Evolutionary conservation across 2,888 invertebrate genomes (phyloP).

Genomic region (Phyllotreta striolata): DNA sequence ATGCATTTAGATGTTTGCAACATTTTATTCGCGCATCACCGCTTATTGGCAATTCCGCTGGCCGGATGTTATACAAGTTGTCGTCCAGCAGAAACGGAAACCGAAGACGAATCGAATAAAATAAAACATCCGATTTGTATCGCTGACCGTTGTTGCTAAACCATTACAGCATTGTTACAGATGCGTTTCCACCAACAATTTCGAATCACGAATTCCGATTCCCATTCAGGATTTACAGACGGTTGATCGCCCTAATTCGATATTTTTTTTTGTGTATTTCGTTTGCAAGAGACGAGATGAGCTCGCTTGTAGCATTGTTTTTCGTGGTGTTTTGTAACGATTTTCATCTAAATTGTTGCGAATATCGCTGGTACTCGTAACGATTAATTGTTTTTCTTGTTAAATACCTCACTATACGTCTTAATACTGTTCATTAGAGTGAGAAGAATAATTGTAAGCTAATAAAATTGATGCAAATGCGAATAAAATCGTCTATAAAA

Average conservation of each 20-base stretch:
- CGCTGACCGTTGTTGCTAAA: slow-evolving; percentile 35
- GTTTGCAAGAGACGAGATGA: slow-evolving; percentile 40
- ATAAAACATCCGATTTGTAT: slow-evolving; percentile 36
- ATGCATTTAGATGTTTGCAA: background rate
- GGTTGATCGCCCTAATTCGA: slow-evolving; percentile 50
- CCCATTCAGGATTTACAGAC: slow-evolving; percentile 50
- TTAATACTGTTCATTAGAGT: too few species aligned
- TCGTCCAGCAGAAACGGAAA: slow-evolving; percentile 36
- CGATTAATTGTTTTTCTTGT: background rate
- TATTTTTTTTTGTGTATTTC: slow-evolving; percentile 35
- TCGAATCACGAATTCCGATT: slow-evolving; percentile 19
- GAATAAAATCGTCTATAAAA: too few species aligned
- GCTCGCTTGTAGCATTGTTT: slow-evolving; percentile 39
- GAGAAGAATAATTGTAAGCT: too few species aligned
- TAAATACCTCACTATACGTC: background rate
- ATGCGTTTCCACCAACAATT: slow-evolving; percentile 16
- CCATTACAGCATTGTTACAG: slow-evolving; percentile 44
- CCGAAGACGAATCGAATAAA: slow-evolving; percentile 33
- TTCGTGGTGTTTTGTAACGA: slow-evolving; percentile 24
- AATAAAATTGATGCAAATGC: too few species aligned
- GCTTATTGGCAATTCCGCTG: slow-evolving; percentile 2
- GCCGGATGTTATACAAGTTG: slow-evolving; percentile 39
- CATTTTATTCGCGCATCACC: background rate
- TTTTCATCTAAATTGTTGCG: slow-evolving; percentile 36
- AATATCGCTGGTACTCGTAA: background rate